Evolutionary conservation across 2,888 invertebrate genomes (phyloP), one percentile per base, ranked within the genome.

Genomic region (Marronus borbonicus): DNA sequence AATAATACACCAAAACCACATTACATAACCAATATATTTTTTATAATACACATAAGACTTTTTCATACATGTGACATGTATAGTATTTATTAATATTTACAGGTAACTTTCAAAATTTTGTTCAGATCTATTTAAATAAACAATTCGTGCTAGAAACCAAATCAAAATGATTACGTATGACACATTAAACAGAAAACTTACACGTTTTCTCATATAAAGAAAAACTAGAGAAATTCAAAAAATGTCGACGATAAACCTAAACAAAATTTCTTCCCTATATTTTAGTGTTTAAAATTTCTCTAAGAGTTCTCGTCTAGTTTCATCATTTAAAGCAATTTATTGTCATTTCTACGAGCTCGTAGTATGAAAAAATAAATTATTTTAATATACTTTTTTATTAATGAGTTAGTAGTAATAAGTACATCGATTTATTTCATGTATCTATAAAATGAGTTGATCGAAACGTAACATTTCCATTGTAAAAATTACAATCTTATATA

Each of bases 261-360:
- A 81, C 80, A 81, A 81, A 80, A 80, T 80, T 80, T 80, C 69
- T 77, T 49, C 31, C 60, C 49, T 76, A 77, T 49, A 31, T 69
- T 68, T 79, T 78, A 72, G 14, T 20, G 60, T 36, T 58, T 20
- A 24, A 60, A 72, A 55, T 20, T 60, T 72, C 44, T 49, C 60
- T 74, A 74, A 74, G 72, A 74, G 60, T 60, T 74, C 44, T 74
- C 60, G 60, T 74, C 72, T 74, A 74, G 39, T 74, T 74, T 66
- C 69, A 76, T 70, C 58, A 66, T 81, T 86, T 85, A 86, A 87
- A 88, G 87, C 87, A 87, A 87, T 86, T 87, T 87, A 88, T 88
- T 88, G 88, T 88, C 88, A 86, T 83, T 85, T 86, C 86, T 86
- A 87, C 88, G 88, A 88, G 88, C 88, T 86, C 83, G 83, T 81